Percentiles rank a stretch among this genome's conserved stretches.
These are phyloP conservation scores for Seriola dumerili DNA, from an alignment of 2,113 vertebrate species.

Conservation along the genomic window DNA sequence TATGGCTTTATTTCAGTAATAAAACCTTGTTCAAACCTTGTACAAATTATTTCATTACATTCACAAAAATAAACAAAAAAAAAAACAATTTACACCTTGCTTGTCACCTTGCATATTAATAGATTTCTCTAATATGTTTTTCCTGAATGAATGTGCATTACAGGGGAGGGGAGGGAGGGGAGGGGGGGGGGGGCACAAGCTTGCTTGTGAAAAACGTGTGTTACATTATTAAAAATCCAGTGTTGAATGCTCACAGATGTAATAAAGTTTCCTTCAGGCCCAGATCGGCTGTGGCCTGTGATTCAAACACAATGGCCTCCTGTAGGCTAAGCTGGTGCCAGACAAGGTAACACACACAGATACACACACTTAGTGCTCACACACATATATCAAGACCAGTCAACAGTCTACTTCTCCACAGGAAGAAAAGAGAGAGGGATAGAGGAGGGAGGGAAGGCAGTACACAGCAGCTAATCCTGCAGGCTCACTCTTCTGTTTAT, in stretches of 20 bases:
- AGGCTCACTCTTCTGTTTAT: conserved; percentile 79
- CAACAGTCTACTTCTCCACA: conserved; percentile 66
- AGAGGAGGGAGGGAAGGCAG: conserved; percentile 71
- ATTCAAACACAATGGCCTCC: conserved; percentile 76
- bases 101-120: not conserved
- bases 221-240: conserved; percentile 36
- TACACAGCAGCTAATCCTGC: conserved; percentile 78
- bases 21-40: not conserved
- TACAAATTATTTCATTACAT: not conserved
- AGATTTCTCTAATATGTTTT: not conserved
- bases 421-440: conserved; percentile 76
- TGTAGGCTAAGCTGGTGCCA: conserved; percentile 76
- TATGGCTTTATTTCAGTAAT: not conserved
- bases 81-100: not conserved
- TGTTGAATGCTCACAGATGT: conserved; percentile 63
- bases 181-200: not conserved
- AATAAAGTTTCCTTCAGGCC: conserved; percentile 72
- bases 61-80: not conserved
- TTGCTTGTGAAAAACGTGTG: conserved; percentile 21
- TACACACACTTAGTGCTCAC: conserved; percentile 32
- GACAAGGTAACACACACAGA: conserved; percentile 72
- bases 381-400: conserved; percentile 68
- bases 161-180: no score
- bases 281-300: conserved; percentile 59
- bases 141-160: not conserved